Conservation (phyloP, 2,113 vertebrate species). For the Archilochus colubris region DNA sequence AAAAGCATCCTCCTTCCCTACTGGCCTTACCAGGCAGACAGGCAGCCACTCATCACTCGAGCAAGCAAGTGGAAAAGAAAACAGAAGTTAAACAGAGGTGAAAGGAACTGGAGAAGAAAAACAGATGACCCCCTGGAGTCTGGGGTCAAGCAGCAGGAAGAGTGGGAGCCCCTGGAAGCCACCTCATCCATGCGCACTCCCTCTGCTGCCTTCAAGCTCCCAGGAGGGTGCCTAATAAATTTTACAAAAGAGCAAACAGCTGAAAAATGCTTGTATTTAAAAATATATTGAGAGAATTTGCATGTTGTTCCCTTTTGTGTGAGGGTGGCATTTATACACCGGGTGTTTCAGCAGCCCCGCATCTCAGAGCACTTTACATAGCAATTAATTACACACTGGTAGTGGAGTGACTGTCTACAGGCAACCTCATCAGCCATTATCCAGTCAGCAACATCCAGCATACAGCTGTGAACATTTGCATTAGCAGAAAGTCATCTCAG, state of each 20-base stretch:
- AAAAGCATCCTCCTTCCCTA: not conserved
- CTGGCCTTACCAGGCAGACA: not conserved
- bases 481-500: slow-evolving; percentile 13
- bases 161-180: slow-evolving; percentile 1
- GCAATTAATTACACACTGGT: slow-evolving; percentile 71
- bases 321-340: slow-evolving; percentile 62
- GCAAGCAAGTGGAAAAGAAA: not conserved
- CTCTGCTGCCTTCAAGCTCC: slow-evolving; percentile 42
- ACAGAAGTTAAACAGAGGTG: slow-evolving; percentile 26
- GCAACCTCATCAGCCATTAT: slow-evolving; percentile 63
- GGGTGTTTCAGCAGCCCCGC: not conserved
- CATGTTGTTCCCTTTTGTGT: slow-evolving; percentile 65
- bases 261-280: slow-evolving; percentile 68
- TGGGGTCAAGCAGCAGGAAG: not conserved
- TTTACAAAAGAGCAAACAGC: slow-evolving; percentile 70
- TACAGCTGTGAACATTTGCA: slow-evolving; percentile 59
- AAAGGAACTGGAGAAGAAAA: slow-evolving; percentile 9
- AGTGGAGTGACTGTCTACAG: slow-evolving; percentile 66
- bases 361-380: slow-evolving; percentile 66
- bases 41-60: not conserved
- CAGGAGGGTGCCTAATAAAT: slow-evolving; percentile 62
- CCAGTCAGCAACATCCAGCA: slow-evolving; percentile 60
- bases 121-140: not conserved
- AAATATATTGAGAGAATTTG: slow-evolving; percentile 68
- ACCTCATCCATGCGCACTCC: not conserved